phyloP scores from a whole-genome alignment of 1,140 invertebrate genomes.

The Aradophagus sp. region DNA sequence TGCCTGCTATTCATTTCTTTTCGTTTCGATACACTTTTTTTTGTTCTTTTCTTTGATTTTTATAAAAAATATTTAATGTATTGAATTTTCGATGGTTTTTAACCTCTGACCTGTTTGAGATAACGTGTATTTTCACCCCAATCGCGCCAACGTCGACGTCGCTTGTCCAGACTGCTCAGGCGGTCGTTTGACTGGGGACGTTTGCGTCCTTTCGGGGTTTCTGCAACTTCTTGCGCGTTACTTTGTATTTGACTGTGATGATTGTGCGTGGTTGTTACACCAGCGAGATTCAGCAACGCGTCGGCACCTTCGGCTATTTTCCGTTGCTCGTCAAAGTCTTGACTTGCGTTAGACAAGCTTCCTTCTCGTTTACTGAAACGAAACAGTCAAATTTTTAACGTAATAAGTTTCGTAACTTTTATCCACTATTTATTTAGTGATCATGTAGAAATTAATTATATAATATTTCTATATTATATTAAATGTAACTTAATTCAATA shows the following conservation, averaged over 20 bases:
- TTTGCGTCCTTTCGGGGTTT: slow-evolving; percentile 61
- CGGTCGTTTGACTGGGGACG: slow-evolving; percentile 64
- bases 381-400: too few species aligned
- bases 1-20: slow-evolving; percentile 7
- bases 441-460: too few species aligned
- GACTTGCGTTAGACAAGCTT: slow-evolving; percentile 58
- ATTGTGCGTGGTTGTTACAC: slow-evolving; percentile 73
- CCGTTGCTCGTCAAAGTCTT: slow-evolving; percentile 82
- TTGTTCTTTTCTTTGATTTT: slow-evolving; percentile 12
- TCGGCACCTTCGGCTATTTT: slow-evolving; percentile 87
- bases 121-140: slow-evolving; percentile 69
- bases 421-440: too few species aligned
- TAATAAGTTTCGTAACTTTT: not conserved
- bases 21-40: slow-evolving; percentile 7
- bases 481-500: too few species aligned
- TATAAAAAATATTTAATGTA: slow-evolving; percentile 50
- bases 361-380: slow-evolving; percentile 59
- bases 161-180: slow-evolving; percentile 62
- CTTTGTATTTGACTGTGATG: slow-evolving; percentile 59
- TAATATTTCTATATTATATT: too few species aligned
- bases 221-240: slow-evolving; percentile 44
- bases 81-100: slow-evolving; percentile 24
- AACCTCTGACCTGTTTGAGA: slow-evolving; percentile 70
- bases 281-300: slow-evolving; percentile 83
- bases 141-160: slow-evolving; percentile 66